These are phyloP conservation scores for Paratilapia polleni DNA, from an alignment of 2,113 vertebrate genomes.

Conservation along the genomic window DNA sequence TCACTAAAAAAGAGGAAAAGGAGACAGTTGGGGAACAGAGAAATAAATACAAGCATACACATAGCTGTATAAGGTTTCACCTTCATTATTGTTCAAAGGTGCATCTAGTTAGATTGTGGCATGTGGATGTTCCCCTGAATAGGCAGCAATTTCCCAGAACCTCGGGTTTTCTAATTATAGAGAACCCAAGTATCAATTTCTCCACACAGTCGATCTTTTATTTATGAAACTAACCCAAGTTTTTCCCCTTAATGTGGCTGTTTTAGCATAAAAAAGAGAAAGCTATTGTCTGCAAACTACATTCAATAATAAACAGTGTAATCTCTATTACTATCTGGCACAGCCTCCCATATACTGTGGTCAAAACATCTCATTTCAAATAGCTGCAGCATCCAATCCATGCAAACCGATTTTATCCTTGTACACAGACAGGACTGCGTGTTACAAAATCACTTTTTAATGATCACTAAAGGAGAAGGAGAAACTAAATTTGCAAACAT, in stretches of 20 bases:
- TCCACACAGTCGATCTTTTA: conserved; percentile 52
- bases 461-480: neutral
- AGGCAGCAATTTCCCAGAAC: conserved; percentile 8
- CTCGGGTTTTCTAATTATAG: conserved; percentile 54
- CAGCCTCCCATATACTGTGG: neutral
- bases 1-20: conserved; percentile 33
- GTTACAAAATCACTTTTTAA: neutral
- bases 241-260: conserved; percentile 13
- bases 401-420: neutral
- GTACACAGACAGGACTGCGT: neutral
- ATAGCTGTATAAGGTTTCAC: conserved; percentile 20
- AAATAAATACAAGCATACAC: conserved; percentile 18
- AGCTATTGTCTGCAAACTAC: conserved; percentile 8
- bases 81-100: neutral
- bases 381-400: neutral
- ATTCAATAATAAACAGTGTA: conserved; percentile 10
- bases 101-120: neutral
- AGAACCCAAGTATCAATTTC: conserved; percentile 32
- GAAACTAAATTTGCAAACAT: neutral
- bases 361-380: conserved; percentile 8
- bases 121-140: conserved; percentile 35
- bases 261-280: conserved; percentile 25
- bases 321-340: conserved; percentile 11
- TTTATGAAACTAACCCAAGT: conserved; percentile 51
- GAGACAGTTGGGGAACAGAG: conserved; percentile 12